Conservation (phyloP, 1,140 invertebrate species). For the Bombus pyrosoma region DNA sequence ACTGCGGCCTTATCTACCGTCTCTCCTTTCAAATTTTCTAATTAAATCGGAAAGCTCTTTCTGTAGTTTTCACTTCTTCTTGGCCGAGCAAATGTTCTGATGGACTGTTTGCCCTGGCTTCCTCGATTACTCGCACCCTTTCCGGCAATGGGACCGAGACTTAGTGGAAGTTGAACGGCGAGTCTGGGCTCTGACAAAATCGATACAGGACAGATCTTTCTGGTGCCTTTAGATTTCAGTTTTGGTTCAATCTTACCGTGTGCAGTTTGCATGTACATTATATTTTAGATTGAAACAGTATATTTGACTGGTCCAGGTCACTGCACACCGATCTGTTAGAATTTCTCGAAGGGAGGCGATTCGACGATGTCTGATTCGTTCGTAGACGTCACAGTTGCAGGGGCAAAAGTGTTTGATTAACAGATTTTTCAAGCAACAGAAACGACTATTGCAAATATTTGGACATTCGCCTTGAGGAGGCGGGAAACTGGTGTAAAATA, state of each 20-base stretch:
- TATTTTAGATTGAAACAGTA: neutral
- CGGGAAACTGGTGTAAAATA: constrained; percentile 38
- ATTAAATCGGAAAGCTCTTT: constrained; percentile 62
- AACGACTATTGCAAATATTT: constrained; percentile 60
- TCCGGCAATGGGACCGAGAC: neutral
- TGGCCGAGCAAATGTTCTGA: constrained; percentile 29
- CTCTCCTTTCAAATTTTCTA: constrained; percentile 49
- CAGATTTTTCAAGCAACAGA: constrained; percentile 32
- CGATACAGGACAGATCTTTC: constrained; percentile 3
- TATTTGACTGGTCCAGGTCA: neutral
- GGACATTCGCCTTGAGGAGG: constrained; percentile 40
- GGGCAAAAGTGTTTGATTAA: constrained; percentile 30
- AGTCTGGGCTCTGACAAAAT: neutral
- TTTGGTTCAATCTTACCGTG: too few relatives aligned
- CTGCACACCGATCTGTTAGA: neutral
- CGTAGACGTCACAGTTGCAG: neutral
- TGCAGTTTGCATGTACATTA: too few relatives aligned
- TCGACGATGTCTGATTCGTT: neutral
- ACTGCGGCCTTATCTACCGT: constrained; percentile 49
- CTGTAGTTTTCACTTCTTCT: constrained; percentile 31
- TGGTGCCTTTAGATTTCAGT: too few relatives aligned
- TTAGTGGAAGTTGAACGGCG: neutral
- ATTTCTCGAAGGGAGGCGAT: neutral
- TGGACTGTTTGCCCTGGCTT: constrained; percentile 53
- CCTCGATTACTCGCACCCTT: constrained; percentile 19